Evolutionary conservation across 2,113 vertebrate species (phyloP).

Genomic region (Rhea pennata): DNA sequence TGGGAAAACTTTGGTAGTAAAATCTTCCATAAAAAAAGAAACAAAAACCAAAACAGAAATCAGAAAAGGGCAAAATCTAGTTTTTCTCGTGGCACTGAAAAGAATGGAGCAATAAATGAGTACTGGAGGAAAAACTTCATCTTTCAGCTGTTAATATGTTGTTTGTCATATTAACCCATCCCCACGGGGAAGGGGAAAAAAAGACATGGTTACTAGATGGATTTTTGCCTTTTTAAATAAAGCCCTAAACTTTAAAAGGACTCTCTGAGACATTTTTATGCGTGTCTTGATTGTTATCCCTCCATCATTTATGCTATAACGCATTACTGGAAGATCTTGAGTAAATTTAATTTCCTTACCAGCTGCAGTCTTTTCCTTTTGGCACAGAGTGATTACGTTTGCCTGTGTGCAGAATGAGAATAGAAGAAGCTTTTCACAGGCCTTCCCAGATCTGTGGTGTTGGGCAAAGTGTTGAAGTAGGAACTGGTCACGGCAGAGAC

Average conservation of each 20-base stretch:
- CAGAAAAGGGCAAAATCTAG: not conserved
- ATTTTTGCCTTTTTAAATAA: not conserved
- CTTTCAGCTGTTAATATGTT: not conserved
- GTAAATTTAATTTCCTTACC: constrained; percentile 72
- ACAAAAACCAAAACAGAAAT: not conserved
- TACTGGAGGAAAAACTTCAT: not conserved
- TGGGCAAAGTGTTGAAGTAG: not conserved
- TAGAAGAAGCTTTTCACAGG: constrained; percentile 33
- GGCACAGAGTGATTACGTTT: constrained; percentile 44
- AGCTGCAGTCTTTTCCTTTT: constrained; percentile 60
- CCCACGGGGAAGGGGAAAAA: not conserved
- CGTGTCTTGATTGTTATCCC: constrained; percentile 44
- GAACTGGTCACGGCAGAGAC: not conserved
- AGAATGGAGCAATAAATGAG: not conserved
- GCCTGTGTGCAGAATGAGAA: constrained; percentile 62
- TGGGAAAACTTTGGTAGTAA: not conserved
- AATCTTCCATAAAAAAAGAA: not conserved
- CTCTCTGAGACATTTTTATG: constrained; percentile 41
- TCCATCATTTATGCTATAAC: constrained; percentile 55
- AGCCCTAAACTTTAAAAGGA: not conserved
- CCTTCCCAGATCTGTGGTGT: not conserved
- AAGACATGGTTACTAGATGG: not conserved
- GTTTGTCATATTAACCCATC: not conserved
- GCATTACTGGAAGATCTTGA: constrained; percentile 54
- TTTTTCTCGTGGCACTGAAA: not conserved